Base-by-base conservation (phyloP, 2,797 vertebrate genomes). In the Huso huso region DNA sequence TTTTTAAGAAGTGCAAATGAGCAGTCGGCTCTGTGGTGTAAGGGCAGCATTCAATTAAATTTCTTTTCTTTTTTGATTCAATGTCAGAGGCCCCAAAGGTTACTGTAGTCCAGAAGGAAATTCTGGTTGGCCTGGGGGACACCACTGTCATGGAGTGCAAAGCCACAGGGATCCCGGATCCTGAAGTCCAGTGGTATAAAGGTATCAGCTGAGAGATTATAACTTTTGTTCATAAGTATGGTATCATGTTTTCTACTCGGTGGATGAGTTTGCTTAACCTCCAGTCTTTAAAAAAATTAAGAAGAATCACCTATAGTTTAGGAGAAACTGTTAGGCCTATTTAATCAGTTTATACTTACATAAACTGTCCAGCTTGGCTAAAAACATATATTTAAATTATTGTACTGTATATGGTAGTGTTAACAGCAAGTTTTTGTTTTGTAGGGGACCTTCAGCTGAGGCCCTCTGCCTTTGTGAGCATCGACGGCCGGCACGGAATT, bases 181-280 rank as follows among this genome's bases (percentile, higher is more conserved):
- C 97, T 0, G 87, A 91, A 6, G 83, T 99, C 69, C 84, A 81
- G 76, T 99, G 97, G 97, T 95, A 95, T 86, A 99, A 95, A 96
- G 96, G 97, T 99, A 37, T 37, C 23, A 37, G 23, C 23, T 37
- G 23, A 4, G 23, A 37, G 23, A 37, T 37, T 37, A 2, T 37
- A 3, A 37, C 23, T 37, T 37, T 37, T 37, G 23, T 37, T 37
- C 2, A 37, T 37, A 37, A 37, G 23, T 37, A 37, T 37, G 2
- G 23, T 37, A 2, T 37, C 2, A 37, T 37, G 23, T 37, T 37
- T 37, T 3, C 2, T 37, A 37, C 23, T 37, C 4, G 23, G 23
- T 37, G 23, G 23, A 37, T 37, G 23, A 37, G 23, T 37, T 37
- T 37, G 23, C 23, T 37, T 37, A 37, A 4, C 23, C 23, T 37